Evolutionary conservation across 2,797 vertebrate species (phyloP).

Genomic region (Pterois miles): DNA sequence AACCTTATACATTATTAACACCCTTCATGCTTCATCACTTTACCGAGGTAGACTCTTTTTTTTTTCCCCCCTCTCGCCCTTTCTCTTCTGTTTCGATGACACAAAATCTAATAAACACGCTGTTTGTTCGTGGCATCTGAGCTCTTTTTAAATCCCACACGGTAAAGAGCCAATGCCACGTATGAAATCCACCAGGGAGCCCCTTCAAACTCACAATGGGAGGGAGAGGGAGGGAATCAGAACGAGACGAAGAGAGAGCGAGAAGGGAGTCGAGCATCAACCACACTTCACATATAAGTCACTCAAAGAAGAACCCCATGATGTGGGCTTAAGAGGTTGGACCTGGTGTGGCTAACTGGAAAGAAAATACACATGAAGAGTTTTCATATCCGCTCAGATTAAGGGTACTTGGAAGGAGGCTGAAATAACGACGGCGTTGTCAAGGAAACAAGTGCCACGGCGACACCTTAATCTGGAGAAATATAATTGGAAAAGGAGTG

Average conservation of each 20-base stretch:
- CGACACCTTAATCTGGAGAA: slow-evolving; percentile 82
- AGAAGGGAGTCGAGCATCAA: slow-evolving; percentile 31
- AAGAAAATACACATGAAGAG: slow-evolving; percentile 58
- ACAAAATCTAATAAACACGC: slow-evolving; percentile 56
- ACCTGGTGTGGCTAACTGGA: slow-evolving; percentile 46
- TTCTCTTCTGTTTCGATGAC: slow-evolving; percentile 28
- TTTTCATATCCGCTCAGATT: slow-evolving; percentile 78
- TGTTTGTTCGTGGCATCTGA: slow-evolving; percentile 25
- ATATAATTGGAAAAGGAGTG: slow-evolving; percentile 81
- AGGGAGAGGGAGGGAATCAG: not conserved
- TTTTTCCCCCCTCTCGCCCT: not conserved
- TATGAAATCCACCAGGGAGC: slow-evolving; percentile 45
- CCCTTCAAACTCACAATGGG: slow-evolving; percentile 49
- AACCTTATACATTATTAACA: slow-evolving; percentile 87
- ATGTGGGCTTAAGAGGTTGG: slow-evolving; percentile 58
- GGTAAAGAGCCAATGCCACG: slow-evolving; percentile 21
- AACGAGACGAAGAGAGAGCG: not conserved
- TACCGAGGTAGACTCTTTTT: slow-evolving; percentile 36
- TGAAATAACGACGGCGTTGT: slow-evolving; percentile 77
- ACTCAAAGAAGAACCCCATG: slow-evolving; percentile 38
- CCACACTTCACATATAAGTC: slow-evolving; percentile 49
- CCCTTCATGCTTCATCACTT: slow-evolving; percentile 75
- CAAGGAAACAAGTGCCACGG: slow-evolving; percentile 82
- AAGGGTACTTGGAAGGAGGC: slow-evolving; percentile 70
- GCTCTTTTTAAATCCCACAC: slow-evolving; percentile 46